These are phyloP conservation scores for Chaenodraco wilsoni DNA, from an alignment of 2,797 vertebrate species.

Conservation along the genomic window DNA sequence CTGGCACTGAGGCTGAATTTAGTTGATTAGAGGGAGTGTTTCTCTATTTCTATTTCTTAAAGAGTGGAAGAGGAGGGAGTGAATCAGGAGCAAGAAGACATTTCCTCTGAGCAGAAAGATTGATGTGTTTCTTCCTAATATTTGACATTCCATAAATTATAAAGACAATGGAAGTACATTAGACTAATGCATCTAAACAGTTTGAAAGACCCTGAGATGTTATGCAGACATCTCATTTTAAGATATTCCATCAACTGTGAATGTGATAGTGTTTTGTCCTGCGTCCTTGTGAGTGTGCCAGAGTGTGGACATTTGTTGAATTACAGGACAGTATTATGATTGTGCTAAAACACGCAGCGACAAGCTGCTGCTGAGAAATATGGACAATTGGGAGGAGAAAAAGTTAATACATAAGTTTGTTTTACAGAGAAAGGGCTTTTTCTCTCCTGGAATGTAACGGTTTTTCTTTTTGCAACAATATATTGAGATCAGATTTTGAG, in stretches of 20 bases:
- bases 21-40: slow-evolving; percentile 34
- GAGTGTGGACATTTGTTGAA: slow-evolving; percentile 17
- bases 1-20: slow-evolving; percentile 23
- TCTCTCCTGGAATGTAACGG: neutral
- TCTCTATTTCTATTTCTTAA: slow-evolving; percentile 22
- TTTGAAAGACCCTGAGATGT: slow-evolving; percentile 18
- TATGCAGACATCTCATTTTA: slow-evolving; percentile 31
- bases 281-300: slow-evolving; percentile 26
- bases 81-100: slow-evolving; percentile 16
- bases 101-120: slow-evolving; percentile 25
- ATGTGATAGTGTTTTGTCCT: slow-evolving; percentile 25
- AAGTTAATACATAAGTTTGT: neutral
- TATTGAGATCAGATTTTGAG: neutral
- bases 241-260: slow-evolving; percentile 27
- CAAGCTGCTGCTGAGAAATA: slow-evolving; percentile 8
- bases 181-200: slow-evolving; percentile 22
- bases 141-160: slow-evolving; percentile 11
- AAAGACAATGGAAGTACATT: slow-evolving; percentile 26
- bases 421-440: neutral
- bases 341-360: slow-evolving; percentile 7
- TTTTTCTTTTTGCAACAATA: neutral
- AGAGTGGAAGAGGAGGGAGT: slow-evolving; percentile 4
- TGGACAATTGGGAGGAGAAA: neutral
- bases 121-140: slow-evolving; percentile 15
- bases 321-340: slow-evolving; percentile 19